Evolutionary conservation across 2,797 vertebrate genomes (phyloP), one percentile per base, ranked within the genome.

Genomic region (Alosa sapidissima): DNA sequence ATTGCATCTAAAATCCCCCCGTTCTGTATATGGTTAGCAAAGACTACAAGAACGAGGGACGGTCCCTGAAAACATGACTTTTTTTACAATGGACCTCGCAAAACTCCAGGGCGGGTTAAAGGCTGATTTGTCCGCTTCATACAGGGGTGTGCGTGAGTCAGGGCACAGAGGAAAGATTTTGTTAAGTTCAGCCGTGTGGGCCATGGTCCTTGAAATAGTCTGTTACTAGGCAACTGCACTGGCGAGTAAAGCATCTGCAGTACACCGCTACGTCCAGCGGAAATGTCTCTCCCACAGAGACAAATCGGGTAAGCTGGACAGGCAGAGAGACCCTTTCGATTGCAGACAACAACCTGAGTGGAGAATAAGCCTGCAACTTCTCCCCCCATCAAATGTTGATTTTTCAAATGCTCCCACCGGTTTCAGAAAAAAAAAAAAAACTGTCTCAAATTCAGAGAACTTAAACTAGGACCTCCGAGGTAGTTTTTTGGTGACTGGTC

Each of bases 191-290:
- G 87, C 86, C 82, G 65, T 86, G 87, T 87, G 83, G 84, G 88
- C 87, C 55, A 81, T 36, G 8, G 85, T 86, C 86, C 88, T 86
- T 86, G 83, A 89, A 91, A 89, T 88, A 82, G 78, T 84, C 87
- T 33, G 87, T 90, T 87, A 75, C 90, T 89, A 83, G 88, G 95
- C 94, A 95, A 96, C 94, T 86, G 89, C 90, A 91, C 91, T 93
- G 92, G 89, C 88, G 89, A 92, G 90, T 90, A 88, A 94, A 94
- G 93, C 94, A 94, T 94, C 94, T 93, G 92, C 88, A 92, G 89
- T 88, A 86, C 90, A 92, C 89, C 85, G 91, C 90, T 89, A 75
- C 85, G 84, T 90, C 86, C 86, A 89, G 88, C 91, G 91, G 93
- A 93, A 94, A 94, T 87, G 90, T 93, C 91, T 84, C 86, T 88